These are phyloP conservation scores for Calliscelio sp. DNA, from an alignment of 2,888 invertebrate genomes.

Conservation along the genomic window DNA sequence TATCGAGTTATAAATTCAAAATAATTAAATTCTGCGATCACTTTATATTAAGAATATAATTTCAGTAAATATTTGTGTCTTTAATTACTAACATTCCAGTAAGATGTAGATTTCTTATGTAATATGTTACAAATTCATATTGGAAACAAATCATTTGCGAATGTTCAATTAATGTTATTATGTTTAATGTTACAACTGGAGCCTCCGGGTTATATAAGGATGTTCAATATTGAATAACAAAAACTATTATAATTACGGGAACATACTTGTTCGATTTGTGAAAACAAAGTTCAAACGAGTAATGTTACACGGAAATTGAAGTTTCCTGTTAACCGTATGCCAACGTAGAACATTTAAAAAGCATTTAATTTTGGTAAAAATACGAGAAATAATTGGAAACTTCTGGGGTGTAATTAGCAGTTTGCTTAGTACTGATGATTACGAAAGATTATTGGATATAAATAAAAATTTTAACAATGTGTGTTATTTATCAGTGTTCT, in stretches of 20 bases:
- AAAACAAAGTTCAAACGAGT: conserved; percentile 28
- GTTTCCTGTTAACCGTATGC: conserved; percentile 8
- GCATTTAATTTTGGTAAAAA: conserved; percentile 3
- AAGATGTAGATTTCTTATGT: background rate
- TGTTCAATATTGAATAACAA: conserved; percentile 26
- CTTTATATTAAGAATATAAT: background rate
- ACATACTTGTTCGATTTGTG: background rate
- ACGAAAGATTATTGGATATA: too few species aligned
- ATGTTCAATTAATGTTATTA: conserved; percentile 17
- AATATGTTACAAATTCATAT: conserved; percentile 19
- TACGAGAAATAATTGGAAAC: conserved; percentile 21
- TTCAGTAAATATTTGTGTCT: background rate
- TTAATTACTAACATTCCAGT: background rate
- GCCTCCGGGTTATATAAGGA: background rate
- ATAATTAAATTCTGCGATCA: background rate
- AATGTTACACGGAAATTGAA: conserved; percentile 20
- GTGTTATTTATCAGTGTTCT: too few species aligned
- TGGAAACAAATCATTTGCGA: conserved; percentile 1
- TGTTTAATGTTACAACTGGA: conserved; percentile 9
- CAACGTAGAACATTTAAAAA: conserved; percentile 12
- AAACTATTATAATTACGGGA: conserved; percentile 27
- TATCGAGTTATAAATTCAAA: too few species aligned
- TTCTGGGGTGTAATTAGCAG: too few species aligned
- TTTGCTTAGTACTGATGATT: too few species aligned
- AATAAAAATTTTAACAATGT: too few species aligned